phyloP scores from a whole-genome alignment of 2,888 invertebrate genomes.

The Folsomia candida region DNA sequence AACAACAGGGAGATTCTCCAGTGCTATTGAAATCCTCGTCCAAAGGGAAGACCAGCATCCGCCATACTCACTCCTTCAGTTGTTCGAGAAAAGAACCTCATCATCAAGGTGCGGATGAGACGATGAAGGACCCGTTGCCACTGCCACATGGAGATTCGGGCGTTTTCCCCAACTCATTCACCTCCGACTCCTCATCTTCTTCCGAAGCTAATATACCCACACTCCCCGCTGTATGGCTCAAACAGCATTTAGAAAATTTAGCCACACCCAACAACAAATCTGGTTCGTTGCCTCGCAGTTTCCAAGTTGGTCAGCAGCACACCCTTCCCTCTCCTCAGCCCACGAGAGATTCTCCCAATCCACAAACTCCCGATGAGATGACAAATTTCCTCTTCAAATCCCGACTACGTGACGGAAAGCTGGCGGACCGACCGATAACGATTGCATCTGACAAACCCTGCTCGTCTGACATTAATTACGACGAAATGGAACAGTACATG shows the following conservation, averaged over 20 bases:
- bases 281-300: slow-evolving; percentile 74
- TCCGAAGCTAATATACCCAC: slow-evolving; percentile 59
- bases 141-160: slow-evolving; percentile 50
- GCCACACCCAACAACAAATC: slow-evolving; percentile 68
- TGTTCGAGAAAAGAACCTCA: slow-evolving; percentile 47
- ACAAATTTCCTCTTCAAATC: slow-evolving; percentile 34
- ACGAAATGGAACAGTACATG: slow-evolving; percentile 61
- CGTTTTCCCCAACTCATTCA: slow-evolving; percentile 50
- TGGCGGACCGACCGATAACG: slow-evolving; percentile 66
- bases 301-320: slow-evolving; percentile 65
- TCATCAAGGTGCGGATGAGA: slow-evolving; percentile 21
- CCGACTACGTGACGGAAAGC: slow-evolving; percentile 54
- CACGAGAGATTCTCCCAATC: slow-evolving; percentile 8
- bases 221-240: slow-evolving; percentile 69
- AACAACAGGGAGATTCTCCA: slow-evolving; percentile 34
- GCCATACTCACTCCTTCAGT: slow-evolving; percentile 53
- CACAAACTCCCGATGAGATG: not conserved
- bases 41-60: slow-evolving; percentile 51
- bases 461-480: slow-evolving; percentile 65
- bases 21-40: slow-evolving; percentile 28
- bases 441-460: slow-evolving; percentile 66
- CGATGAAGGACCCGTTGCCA: slow-evolving; percentile 41
- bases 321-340: slow-evolving; percentile 22
- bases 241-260: slow-evolving; percentile 68
- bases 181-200: slow-evolving; percentile 49